Evolutionary conservation across 1,140 invertebrate genomes (phyloP), one percentile per base, ranked within the genome.

Genomic region (Drosophila tani): DNA sequence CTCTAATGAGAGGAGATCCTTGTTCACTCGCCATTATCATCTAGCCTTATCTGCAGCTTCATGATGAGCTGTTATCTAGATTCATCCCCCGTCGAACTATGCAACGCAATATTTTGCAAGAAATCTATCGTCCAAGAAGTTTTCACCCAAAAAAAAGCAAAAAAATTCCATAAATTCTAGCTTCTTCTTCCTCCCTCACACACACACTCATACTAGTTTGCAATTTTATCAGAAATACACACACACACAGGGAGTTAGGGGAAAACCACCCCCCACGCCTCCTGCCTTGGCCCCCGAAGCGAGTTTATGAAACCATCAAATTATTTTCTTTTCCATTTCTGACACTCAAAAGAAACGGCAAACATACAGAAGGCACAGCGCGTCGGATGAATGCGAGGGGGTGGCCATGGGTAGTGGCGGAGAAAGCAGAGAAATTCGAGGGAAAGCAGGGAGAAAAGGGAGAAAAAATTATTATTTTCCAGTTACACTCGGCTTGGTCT

Each of bases 311-410:
- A 91, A 91, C 90, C 90, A 91, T 91, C 90, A 91, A 91, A 91
- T 91, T 91, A 91, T 91, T 91, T 91, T 91, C 90, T 91, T 91
- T 91, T 91, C 90, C 90, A 91, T 91, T 91, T 91, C 85, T 91
- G 85, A 91, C 90, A 91, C 90, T 91, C 90, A 91, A 91, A 91
- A 91, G 80, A 88, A 84, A 91, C 75, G 80, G 80, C 84, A 90
- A 82, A 77, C 68, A 85, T 75, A 77, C 47, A 49, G 57, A 74
- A 45, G 55, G 46, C 59, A 67, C 29, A 73, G 65, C 53, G 53
- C 19, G 53, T 55, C 53, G 58, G 17, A 47, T 59, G 62, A 63
- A 65, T 35, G 49, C 53, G 19, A 32, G 53, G 58, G 56, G 47
- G 19, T 38, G 45, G 47, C 17, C 17, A 45, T 11, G 19, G 19